Conservation (phyloP, 2,888 invertebrate species). For the Brachycybe producta region DNA sequence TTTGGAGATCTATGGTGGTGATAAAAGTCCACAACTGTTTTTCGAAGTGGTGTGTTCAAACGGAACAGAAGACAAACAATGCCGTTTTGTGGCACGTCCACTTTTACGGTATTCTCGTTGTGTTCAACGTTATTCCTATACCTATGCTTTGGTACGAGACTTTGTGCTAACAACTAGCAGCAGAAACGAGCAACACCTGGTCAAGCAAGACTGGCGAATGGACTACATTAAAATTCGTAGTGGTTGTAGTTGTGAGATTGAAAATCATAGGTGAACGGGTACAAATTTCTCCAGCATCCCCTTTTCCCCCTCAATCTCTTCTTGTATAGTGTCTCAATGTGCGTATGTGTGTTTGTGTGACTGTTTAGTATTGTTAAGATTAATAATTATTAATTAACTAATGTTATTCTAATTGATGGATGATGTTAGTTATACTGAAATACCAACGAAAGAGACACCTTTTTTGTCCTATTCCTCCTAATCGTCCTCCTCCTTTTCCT, state of each 20-base stretch:
- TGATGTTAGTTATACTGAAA: no score
- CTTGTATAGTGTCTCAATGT: background rate
- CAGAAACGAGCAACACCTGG: conserved; percentile 32
- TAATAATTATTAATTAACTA: no score
- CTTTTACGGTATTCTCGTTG: conserved; percentile 58
- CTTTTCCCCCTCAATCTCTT: background rate
- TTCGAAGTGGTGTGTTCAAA: conserved; percentile 66
- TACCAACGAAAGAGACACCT: background rate
- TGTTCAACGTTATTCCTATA: conserved; percentile 68
- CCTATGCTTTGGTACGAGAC: conserved; percentile 66
- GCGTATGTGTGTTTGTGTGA: background rate
- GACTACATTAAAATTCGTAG: conserved; percentile 70
- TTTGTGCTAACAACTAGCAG: conserved; percentile 36
- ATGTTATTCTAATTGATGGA: no score
- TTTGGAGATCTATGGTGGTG: conserved; percentile 59
- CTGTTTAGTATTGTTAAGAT: no score
- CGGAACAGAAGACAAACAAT: conserved; percentile 56
- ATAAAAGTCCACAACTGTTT: conserved; percentile 43
- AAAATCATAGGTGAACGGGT: conserved; percentile 8
- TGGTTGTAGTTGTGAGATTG: conserved; percentile 69
- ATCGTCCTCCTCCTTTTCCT: background rate
- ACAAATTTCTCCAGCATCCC: background rate
- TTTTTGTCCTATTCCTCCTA: background rate
- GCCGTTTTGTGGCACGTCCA: conserved; percentile 58
- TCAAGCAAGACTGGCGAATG: conserved; percentile 49